Evolutionary conservation across 2,113 vertebrate genomes (phyloP).

Genomic region (Pitta sordida): DNA sequence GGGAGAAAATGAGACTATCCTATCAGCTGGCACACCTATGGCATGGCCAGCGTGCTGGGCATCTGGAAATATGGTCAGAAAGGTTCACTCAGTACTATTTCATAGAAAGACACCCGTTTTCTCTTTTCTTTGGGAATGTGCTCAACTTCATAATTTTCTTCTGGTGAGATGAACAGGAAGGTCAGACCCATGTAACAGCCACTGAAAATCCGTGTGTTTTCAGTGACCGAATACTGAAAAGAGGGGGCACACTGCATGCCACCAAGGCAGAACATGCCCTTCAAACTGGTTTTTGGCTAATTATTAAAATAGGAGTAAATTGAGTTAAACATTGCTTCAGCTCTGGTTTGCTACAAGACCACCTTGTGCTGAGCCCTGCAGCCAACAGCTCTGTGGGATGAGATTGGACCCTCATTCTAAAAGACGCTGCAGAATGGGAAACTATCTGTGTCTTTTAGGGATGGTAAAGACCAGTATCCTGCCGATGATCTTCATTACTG

Average conservation of each 20-base stretch:
- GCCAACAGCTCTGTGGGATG: not conserved
- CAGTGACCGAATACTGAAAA: not conserved
- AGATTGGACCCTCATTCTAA: not conserved
- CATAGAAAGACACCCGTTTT: not conserved
- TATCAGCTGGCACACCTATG: not conserved
- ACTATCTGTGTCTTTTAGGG: not conserved
- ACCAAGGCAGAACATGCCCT: not conserved
- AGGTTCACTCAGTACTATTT: not conserved
- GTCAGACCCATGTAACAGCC: not conserved
- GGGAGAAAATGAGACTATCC: not conserved
- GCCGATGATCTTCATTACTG: not conserved
- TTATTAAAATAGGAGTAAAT: not conserved
- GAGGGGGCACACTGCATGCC: not conserved
- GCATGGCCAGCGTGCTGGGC: not conserved
- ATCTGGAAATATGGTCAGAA: not conserved
- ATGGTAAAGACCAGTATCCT: not conserved
- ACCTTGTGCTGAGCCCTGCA: accelerated
- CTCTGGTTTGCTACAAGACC: not conserved
- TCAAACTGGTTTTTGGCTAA: not conserved
- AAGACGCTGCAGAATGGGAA: not conserved
- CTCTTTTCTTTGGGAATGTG: not conserved
- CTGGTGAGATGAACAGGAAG: not conserved
- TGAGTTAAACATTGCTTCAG: not conserved
- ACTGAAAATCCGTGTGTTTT: not conserved
- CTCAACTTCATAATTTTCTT: not conserved